Conservation (phyloP, 2,888 invertebrate genomes). For the Ferdinandea cuprea region DNA sequence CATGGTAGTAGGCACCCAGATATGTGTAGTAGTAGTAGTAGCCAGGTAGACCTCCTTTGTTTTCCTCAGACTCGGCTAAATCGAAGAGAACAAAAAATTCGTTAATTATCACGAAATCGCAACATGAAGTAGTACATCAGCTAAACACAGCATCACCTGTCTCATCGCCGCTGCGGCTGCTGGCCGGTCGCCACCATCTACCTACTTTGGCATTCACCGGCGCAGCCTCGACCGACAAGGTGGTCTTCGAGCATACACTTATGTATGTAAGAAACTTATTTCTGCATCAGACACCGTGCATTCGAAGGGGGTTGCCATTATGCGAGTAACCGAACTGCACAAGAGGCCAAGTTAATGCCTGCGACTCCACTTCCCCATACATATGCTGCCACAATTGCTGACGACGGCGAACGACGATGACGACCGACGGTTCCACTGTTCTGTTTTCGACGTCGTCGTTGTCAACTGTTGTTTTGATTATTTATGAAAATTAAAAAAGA, state of each 20-base stretch:
- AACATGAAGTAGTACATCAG: constrained; percentile 77
- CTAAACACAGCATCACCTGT: constrained; percentile 74
- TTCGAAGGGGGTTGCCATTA: constrained; percentile 37
- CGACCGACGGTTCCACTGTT: constrained; percentile 50
- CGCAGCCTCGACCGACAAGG: constrained; percentile 75
- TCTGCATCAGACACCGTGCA: constrained; percentile 70
- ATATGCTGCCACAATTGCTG: constrained; percentile 35
- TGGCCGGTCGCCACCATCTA: constrained; percentile 59
- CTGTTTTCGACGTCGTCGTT: constrained; percentile 54
- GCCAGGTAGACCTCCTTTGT: constrained; percentile 59
- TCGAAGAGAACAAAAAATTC: constrained; percentile 63
- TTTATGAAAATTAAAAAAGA: constrained; percentile 73
- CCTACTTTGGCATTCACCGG: constrained; percentile 69
- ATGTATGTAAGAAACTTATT: constrained; percentile 72
- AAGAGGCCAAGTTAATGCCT: constrained; percentile 57
- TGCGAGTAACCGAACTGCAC: constrained; percentile 10
- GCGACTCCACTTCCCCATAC: constrained; percentile 43
- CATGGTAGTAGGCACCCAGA: constrained; percentile 10
- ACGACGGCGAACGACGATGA: too few species aligned
- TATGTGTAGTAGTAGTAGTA: too few species aligned
- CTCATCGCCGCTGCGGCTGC: constrained; percentile 69
- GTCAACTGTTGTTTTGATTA: constrained; percentile 75
- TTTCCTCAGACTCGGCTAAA: constrained; percentile 34
- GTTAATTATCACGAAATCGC: constrained; percentile 80
- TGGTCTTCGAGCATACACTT: constrained; percentile 73